These are phyloP conservation scores for Leptopilina drosophilae DNA, from an alignment of 2,888 invertebrate genomes.

Conservation along the genomic window DNA sequence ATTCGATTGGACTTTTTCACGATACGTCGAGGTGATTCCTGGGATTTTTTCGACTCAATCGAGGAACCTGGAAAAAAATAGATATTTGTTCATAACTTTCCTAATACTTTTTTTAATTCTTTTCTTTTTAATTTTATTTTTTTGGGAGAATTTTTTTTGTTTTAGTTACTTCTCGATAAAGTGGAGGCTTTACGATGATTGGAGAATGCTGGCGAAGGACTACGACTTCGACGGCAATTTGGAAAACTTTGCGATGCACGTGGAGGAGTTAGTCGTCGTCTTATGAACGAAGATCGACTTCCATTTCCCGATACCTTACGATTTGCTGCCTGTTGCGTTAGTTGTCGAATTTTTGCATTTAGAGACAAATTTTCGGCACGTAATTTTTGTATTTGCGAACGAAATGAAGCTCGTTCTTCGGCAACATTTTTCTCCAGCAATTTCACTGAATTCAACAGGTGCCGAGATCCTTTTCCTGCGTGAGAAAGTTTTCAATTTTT, in stretches of 20 bases:
- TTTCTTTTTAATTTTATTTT: neutral
- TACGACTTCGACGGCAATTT: conserved; percentile 56
- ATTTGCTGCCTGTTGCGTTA: conserved; percentile 55
- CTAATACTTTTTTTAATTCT: neutral
- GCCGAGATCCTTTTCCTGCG: conserved; percentile 61
- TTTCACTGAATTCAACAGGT: conserved; percentile 74
- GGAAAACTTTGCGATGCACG: conserved; percentile 55
- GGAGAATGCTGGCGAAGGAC: conserved; percentile 64
- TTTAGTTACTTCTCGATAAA: conserved; percentile 54
- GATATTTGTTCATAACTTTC: neutral
- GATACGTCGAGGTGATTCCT: conserved; percentile 57
- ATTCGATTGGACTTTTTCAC: conserved; percentile 52
- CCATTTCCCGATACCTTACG: conserved; percentile 55
- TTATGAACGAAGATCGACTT: conserved; percentile 58
- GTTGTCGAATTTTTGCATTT: conserved; percentile 67
- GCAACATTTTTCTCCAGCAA: conserved; percentile 76
- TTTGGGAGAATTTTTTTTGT: neutral
- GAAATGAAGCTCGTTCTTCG: conserved; percentile 76
- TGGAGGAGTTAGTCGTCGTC: conserved; percentile 54
- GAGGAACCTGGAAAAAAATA: conserved; percentile 58
- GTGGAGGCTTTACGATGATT: conserved; percentile 59
- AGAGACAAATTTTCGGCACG: conserved; percentile 74
- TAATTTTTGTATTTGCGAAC: conserved; percentile 75
- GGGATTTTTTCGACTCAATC: conserved; percentile 57
- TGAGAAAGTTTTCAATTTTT: conserved; percentile 37